phyloP scores from a whole-genome alignment of 2,888 invertebrate genomes.

The Xylota segnis region DNA sequence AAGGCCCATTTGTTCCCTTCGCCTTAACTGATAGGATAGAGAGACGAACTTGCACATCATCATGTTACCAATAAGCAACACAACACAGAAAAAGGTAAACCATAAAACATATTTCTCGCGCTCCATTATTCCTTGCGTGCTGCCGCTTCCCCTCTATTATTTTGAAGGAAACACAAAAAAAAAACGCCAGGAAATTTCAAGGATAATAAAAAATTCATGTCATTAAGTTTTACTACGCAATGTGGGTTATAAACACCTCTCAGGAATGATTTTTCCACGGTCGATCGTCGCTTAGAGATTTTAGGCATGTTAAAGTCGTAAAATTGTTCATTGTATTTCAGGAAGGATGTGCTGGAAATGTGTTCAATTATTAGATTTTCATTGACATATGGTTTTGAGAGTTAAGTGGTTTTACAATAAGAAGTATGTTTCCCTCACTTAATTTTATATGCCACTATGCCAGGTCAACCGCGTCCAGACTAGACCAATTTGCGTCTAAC shows the following conservation, averaged over 20 bases:
- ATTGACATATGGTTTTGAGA: slow-evolving; percentile 3
- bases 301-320: slow-evolving; percentile 13
- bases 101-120: slow-evolving; percentile 59
- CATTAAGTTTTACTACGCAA: slow-evolving; percentile 68
- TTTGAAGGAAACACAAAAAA: neutral
- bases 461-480: neutral
- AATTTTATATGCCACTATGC: neutral
- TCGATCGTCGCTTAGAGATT: slow-evolving; percentile 21
- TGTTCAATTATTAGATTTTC: slow-evolving; percentile 3
- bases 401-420: slow-evolving; percentile 3
- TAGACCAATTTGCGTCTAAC: neutral
- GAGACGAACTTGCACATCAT: slow-evolving; percentile 39
- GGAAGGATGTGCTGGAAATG: neutral
- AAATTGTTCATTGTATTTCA: slow-evolving; percentile 4
- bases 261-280: slow-evolving; percentile 28
- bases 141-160: neutral
- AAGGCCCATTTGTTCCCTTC: slow-evolving; percentile 50
- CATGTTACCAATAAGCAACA: slow-evolving; percentile 27
- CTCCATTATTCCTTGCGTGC: slow-evolving; percentile 35
- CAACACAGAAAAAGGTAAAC: slow-evolving; percentile 43
- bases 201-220: slow-evolving; percentile 73
- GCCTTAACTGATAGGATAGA: slow-evolving; percentile 39
- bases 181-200: slow-evolving; percentile 27
- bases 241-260: slow-evolving; percentile 65
- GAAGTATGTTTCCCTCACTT: neutral